These are phyloP conservation scores for Limosa lapponica DNA, from an alignment of 2,797 vertebrate species.

Conservation along the genomic window DNA sequence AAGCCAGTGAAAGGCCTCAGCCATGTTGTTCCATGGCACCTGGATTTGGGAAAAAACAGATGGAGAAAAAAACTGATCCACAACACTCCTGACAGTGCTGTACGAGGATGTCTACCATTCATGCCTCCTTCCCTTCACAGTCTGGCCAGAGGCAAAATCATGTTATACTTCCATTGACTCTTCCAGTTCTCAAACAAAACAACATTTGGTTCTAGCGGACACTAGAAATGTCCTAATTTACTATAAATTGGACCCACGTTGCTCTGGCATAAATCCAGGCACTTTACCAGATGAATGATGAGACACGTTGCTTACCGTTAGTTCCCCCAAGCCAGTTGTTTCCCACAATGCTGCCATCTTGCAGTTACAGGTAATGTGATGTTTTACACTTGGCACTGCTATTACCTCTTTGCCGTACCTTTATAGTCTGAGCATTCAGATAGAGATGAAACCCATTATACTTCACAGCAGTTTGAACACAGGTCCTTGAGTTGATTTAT, in stretches of 20 bases:
- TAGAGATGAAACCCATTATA: conserved; percentile 43
- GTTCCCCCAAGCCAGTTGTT: background rate
- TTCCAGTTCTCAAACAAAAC: background rate
- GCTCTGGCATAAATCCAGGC: background rate
- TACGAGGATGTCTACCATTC: background rate
- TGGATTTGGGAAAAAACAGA: background rate
- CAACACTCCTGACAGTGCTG: background rate
- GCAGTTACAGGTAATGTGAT: background rate
- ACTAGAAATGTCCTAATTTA: background rate
- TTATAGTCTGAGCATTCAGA: background rate
- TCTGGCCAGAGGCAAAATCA: background rate
- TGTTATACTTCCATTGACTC: background rate
- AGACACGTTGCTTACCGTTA: background rate
- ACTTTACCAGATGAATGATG: background rate
- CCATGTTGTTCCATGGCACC: rapidly evolving
- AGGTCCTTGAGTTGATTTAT: conserved; percentile 59
- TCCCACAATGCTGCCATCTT: background rate
- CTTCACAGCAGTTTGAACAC: conserved; percentile 53
- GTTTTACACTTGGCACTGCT: background rate
- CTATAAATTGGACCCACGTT: background rate
- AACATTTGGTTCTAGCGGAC: background rate
- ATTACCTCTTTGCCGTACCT: background rate
- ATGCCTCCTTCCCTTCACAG: background rate
- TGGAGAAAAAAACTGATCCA: background rate
- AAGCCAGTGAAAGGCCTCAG: background rate